Percentiles rank a stretch among this genome's conserved stretches.
Evolutionary conservation across 2,113 vertebrate species (phyloP).

Genomic region (Microcebus griseorufus): DNA sequence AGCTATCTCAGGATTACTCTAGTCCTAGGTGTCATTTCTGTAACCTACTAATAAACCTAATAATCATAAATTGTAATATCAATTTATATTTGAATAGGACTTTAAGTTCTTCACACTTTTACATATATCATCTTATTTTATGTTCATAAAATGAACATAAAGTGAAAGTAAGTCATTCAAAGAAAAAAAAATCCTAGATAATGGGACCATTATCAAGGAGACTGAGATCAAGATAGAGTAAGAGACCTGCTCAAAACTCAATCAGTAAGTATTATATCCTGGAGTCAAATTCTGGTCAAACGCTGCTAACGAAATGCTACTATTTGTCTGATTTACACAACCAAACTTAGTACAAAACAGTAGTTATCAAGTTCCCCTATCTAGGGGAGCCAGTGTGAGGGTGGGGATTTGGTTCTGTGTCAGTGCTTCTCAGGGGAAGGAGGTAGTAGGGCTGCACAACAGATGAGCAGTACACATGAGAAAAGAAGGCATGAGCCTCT

Average conservation of each 20-base stretch:
- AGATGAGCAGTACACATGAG: rapidly evolving
- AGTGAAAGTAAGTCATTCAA: not conserved
- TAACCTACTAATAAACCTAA: not conserved
- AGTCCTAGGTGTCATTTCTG: not conserved
- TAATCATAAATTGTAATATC: not conserved
- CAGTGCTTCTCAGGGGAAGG: not conserved
- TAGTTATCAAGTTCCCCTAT: not conserved
- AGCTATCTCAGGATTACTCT: not conserved
- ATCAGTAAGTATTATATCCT: not conserved
- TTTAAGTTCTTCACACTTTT: not conserved
- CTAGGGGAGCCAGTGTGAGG: not conserved
- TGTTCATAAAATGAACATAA: not conserved
- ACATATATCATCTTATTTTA: not conserved
- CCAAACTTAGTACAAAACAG: not conserved
- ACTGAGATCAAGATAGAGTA: not conserved
- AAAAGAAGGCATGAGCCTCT: not conserved
- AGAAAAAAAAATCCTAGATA: not conserved
- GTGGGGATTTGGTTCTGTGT: not conserved
- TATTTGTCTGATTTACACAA: not conserved
- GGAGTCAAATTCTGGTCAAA: not conserved
- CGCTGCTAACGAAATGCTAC: not conserved
- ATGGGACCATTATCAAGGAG: not conserved
- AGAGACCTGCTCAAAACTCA: not conserved
- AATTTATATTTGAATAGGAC: not conserved
- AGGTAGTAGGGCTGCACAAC: not conserved